These are phyloP conservation scores for Amphipyra berbera DNA, from an alignment of 2,888 invertebrate genomes.

Conservation along the genomic window DNA sequence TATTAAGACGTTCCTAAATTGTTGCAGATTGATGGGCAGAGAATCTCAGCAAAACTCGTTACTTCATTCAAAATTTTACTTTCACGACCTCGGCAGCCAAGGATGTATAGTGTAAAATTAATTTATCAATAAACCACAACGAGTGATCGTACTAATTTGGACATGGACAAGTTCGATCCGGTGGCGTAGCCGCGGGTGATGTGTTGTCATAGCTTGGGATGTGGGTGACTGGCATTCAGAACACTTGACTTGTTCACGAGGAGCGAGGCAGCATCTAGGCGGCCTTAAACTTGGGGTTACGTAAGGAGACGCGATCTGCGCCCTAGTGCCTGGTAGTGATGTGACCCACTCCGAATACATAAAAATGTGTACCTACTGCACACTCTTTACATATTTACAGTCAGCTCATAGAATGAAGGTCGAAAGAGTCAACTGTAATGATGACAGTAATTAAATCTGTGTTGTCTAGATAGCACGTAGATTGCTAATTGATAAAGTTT, in stretches of 20 bases:
- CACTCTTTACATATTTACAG: conserved; percentile 15
- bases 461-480: conserved; percentile 37
- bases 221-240: conserved; percentile 57
- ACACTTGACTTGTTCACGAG: conserved; percentile 54
- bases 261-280: conserved; percentile 64
- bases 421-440: conserved; percentile 50
- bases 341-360: conserved; percentile 24
- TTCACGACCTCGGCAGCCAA: conserved; percentile 44
- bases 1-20: background rate
- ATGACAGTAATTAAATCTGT: conserved; percentile 41
- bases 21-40: background rate
- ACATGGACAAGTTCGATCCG: conserved; percentile 29
- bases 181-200: conserved; percentile 41
- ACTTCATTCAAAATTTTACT: conserved; percentile 35
- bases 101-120: conserved; percentile 30
- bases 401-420: conserved; percentile 33
- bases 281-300: conserved; percentile 84
- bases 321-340: conserved; percentile 46
- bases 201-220: conserved; percentile 42
- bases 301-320: conserved; percentile 69
- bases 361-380: conserved; percentile 20
- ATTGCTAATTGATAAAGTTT: conserved; percentile 39
- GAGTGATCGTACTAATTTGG: conserved; percentile 38
- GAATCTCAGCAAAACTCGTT: conserved; percentile 23
- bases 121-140: conserved; percentile 35